Percentiles rank a stretch among this genome's conserved stretches.
Conservation (phyloP, 2,113 vertebrate genomes). For the Rhizomys pruinosus region DNA sequence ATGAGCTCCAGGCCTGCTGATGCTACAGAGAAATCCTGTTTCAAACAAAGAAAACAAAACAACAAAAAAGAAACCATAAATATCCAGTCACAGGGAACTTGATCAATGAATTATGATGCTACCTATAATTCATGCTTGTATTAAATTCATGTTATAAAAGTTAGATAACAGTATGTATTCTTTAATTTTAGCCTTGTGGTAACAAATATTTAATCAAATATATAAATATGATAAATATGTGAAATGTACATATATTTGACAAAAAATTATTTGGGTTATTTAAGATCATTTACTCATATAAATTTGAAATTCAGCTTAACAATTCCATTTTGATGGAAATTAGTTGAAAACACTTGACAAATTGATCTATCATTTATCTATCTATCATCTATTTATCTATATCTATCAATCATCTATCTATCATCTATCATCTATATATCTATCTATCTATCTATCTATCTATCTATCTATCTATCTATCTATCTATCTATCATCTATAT, state of each 20-base stretch:
- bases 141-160: not conserved
- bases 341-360: not conserved
- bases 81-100: not conserved
- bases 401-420: no score
- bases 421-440: no score
- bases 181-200: slow-evolving; percentile 21
- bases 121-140: no score
- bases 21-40: no score
- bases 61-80: not conserved
- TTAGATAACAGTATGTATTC: not conserved
- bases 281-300: not conserved
- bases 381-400: no score
- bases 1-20: no score
- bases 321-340: not conserved
- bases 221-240: no score
- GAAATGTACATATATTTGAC: not conserved
- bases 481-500: no score
- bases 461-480: no score
- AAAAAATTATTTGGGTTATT: not conserved
- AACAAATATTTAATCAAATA: not conserved
- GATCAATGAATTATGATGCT: slow-evolving; percentile 23
- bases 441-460: no score
- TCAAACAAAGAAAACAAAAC: no score
- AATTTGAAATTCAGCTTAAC: not conserved
- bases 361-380: no score